These are phyloP conservation scores for Plebejus argus DNA, from an alignment of 2,888 invertebrate species.

Conservation along the genomic window DNA sequence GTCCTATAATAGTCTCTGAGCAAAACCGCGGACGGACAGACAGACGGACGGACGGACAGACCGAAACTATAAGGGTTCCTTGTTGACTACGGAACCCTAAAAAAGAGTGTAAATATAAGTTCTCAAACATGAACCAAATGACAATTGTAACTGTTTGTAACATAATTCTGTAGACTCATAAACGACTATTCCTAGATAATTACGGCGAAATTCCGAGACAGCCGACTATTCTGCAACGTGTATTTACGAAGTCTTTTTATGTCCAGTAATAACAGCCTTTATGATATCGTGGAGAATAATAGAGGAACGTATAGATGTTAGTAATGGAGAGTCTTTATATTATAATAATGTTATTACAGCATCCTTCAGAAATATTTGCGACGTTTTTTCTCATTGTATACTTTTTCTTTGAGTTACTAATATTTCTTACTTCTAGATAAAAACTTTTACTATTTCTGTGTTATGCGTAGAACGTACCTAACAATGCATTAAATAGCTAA, in stretches of 20 bases:
- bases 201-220: background rate
- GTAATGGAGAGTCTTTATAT: constrained; percentile 18
- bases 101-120: no score
- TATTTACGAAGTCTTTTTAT: constrained; percentile 17
- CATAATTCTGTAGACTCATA: no score
- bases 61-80: no score
- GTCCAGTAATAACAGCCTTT: constrained; percentile 23
- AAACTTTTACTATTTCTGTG: background rate
- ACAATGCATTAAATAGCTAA: no score
- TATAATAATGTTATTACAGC: constrained; percentile 17
- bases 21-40: no score
- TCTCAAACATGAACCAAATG: background rate
- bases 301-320: constrained; percentile 6
- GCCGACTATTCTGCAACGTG: constrained; percentile 5
- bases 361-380: constrained; percentile 1
- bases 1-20: no score
- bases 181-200: background rate
- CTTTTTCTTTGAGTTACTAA: background rate
- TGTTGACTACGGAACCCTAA: no score
- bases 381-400: constrained; percentile 4
- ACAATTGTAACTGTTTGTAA: background rate
- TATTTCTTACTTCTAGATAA: background rate
- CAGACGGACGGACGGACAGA: no score
- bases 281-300: constrained; percentile 4
- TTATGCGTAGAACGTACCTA: background rate